Evolutionary conservation across 2,888 invertebrate species (phyloP), one percentile per base, ranked within the genome.

Genomic region (Ellobium chinense): DNA sequence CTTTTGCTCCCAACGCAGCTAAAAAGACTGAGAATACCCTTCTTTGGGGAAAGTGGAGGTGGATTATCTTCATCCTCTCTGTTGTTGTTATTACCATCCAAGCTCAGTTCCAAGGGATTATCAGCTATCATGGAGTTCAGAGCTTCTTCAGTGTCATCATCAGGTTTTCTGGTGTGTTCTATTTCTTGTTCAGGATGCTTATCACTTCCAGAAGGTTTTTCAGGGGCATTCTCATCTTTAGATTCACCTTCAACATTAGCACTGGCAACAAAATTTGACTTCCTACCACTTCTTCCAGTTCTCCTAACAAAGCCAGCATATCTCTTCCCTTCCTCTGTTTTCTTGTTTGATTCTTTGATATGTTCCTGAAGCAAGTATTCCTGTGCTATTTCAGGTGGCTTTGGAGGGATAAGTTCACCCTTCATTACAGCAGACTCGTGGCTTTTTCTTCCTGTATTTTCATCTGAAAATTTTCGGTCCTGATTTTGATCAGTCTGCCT

Each of bases 1-100:
- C 75, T 80, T 70, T n/a, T 80, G 1, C 80, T 54, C 12, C 69
- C 80, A 29, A 80, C 69, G 70, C 80, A 75, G 46, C 75, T 75
- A 69, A 80, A 68, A 4, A 66, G 36, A 58, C 54, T 75, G 14
- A 75, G 39, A 36, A 75, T 56, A 24, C 75, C 63, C 29, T 80
- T 80, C 62, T 80, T 80, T 36, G 69, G 74, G 14, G 74, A 74
- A 1, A 12, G 21, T 12, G 27, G 39, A 18, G 58, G 12, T 56
- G 56, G 27, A 54, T 34, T 36, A 9, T 77, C 77, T 29, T 77
- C 69, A 46, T 39, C 36, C 29, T 66, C 29, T 27, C 21, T 29
- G 24, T 72, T 18, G 18, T 7, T 7, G 18, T 46, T 46, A 46
- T 46, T 46, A n/a, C n/a, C 62, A n/a, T 72, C 78, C 3, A 78